These are phyloP conservation scores for Perca schrenkii DNA, from an alignment of 2,113 vertebrate genomes.

Conservation along the genomic window DNA sequence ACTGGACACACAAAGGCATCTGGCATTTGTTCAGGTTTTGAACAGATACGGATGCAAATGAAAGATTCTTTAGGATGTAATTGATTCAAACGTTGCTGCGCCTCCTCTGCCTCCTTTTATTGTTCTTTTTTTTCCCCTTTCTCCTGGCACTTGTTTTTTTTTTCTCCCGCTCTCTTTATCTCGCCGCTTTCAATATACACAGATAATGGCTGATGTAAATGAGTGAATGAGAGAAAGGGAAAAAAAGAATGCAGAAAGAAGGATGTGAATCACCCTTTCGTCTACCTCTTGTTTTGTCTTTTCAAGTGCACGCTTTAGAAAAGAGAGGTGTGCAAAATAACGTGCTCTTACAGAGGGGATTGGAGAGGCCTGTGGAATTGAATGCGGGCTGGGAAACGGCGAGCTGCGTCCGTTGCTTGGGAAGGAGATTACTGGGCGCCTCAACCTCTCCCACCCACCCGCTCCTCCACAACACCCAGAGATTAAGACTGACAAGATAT, in stretches of 20 bases:
- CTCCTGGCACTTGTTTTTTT: slow-evolving; percentile 68
- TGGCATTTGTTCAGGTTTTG: slow-evolving; percentile 93
- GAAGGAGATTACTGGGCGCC: slow-evolving; percentile 66
- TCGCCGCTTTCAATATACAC: slow-evolving; percentile 80
- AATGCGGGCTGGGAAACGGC: slow-evolving; percentile 52
- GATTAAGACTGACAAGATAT: slow-evolving; percentile 80
- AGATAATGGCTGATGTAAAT: slow-evolving; percentile 84
- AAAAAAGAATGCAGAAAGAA: slow-evolving; percentile 24
- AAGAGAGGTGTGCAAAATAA: slow-evolving; percentile 50
- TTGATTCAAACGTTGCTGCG: slow-evolving; percentile 84
- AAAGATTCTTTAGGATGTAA: slow-evolving; percentile 87
- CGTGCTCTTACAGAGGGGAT: slow-evolving; percentile 59
- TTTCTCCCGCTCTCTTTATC: slow-evolving; percentile 71
- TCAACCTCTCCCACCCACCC: slow-evolving; percentile 14
- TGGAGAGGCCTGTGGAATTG: slow-evolving; percentile 53
- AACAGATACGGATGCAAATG: slow-evolving; percentile 88
- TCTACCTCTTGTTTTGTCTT: slow-evolving; percentile 77
- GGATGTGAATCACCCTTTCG: slow-evolving; percentile 67
- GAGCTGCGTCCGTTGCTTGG: slow-evolving; percentile 45
- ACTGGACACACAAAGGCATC: slow-evolving; percentile 97
- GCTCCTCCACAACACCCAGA: slow-evolving; percentile 58
- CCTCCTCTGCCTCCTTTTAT: slow-evolving; percentile 79
- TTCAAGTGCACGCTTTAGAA: slow-evolving; percentile 31
- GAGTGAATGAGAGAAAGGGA: slow-evolving; percentile 69
- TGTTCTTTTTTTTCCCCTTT: slow-evolving; percentile 66